Evolutionary conservation across 2,888 invertebrate genomes (phyloP), one percentile per base, ranked within the genome.

Genomic region (Drosophila seclusa): DNA sequence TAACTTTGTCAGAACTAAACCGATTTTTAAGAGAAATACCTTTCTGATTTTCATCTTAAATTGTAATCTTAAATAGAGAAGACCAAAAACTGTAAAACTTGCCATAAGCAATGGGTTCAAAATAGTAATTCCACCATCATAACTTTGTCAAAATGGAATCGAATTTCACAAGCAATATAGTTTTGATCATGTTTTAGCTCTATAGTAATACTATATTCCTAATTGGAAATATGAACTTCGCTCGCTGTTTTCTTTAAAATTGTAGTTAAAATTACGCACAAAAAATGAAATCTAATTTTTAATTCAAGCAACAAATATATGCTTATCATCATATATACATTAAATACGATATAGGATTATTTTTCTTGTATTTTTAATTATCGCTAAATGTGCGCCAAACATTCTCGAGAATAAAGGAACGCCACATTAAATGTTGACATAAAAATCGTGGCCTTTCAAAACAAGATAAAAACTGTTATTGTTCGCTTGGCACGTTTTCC

Each of bases 401-500:
- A 24, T 16, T 45, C 24, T 18, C 13, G 29, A 13, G n/a, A 31
- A 18, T 29, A n/a, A 31, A n/a, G 13, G 6, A 32, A 52, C 2
- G 13, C n/a, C 7, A 52, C 40, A 40, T 29, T 29, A 57, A 29
- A 31, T 31, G n/a, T 0, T n/a, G 27, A 8, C 4, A 38, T 27
- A 4, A 27, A 27, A 48, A 27, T n/a, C 24, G 16, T 49, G 16
- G 49, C 18, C 5, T 18, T 49, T 40, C 8, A 54, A 11, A 11
- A 29, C 4, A 27, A 24, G 24, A 45, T 45, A 38, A 38, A 34
- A 58, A 52, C 1, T 24, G 36, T 59, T 59, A 13, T 31, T 16
- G 7, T 31, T 36, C 50, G 53, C 53, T 50, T 45, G 31, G 31
- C 61, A 70, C 54, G 61, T 57, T 55, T 54, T 52, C 72, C 49